These are phyloP conservation scores for Pseudochromis fuscus DNA, from an alignment of 2,797 vertebrate species.

Conservation along the genomic window DNA sequence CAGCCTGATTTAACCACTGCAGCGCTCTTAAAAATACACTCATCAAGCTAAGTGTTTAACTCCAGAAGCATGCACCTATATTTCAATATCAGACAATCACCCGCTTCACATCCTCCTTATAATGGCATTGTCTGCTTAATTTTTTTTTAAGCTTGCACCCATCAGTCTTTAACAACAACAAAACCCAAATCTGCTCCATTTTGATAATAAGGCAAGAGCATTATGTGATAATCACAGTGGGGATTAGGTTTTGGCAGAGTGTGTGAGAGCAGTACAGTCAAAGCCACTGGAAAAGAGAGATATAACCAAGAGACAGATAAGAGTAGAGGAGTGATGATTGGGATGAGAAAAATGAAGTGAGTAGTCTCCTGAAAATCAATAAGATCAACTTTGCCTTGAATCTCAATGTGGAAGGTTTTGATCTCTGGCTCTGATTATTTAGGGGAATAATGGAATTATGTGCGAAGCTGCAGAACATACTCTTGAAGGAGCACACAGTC, in stretches of 20 bases:
- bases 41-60: constrained; percentile 79
- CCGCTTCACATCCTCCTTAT: constrained; percentile 61
- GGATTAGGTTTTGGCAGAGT: constrained; percentile 77
- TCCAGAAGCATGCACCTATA: constrained; percentile 39
- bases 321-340: constrained; percentile 76
- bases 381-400: constrained; percentile 80
- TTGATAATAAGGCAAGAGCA: constrained; percentile 80
- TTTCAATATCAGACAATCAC: constrained; percentile 66
- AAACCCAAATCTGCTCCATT: constrained; percentile 78
- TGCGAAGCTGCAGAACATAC: constrained; percentile 47
- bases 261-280: constrained; percentile 68
- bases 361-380: constrained; percentile 82
- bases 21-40: constrained; percentile 72
- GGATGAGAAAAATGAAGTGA: constrained; percentile 79
- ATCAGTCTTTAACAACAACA: constrained; percentile 73
- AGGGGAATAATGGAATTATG: constrained; percentile 69
- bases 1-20: constrained; percentile 67
- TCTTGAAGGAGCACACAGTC: constrained; percentile 43
- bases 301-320: constrained; percentile 75
- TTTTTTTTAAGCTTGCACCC: constrained; percentile 47
- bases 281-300: constrained; percentile 74
- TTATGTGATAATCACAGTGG: constrained; percentile 79
- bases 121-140: constrained; percentile 68
- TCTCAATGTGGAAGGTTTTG: constrained; percentile 76
- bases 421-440: constrained; percentile 75